Evolutionary conservation across 2,888 invertebrate genomes (phyloP).

Genomic region (Antitype chi): DNA sequence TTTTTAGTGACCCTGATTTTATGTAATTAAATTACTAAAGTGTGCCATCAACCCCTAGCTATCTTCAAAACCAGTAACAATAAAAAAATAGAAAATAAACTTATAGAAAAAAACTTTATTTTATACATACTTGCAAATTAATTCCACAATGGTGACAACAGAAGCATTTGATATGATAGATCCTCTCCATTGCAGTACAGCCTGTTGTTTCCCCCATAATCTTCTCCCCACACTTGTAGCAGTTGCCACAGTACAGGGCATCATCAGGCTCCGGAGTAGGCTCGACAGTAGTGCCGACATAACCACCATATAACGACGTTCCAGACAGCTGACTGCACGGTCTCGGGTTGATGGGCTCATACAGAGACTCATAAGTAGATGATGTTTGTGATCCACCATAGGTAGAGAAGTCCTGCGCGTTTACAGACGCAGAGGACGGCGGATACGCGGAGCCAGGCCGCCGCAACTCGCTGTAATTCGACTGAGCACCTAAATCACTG

Average conservation of each 20-base stretch:
- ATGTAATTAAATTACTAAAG: background rate
- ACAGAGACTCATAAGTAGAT: constrained; percentile 92
- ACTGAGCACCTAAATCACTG: constrained; percentile 89
- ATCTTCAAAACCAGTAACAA: background rate
- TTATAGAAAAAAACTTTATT: background rate
- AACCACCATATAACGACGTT: constrained; percentile 91
- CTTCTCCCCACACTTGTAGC: constrained; percentile 97
- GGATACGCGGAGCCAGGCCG: constrained; percentile 91
- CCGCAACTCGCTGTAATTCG: constrained; percentile 92
- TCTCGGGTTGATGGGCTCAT: constrained; percentile 92
- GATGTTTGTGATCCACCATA: constrained; percentile 91
- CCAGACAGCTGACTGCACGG: constrained; percentile 91
- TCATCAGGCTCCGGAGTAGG: constrained; percentile 94
- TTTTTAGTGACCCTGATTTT: background rate
- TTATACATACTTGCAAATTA: constrained; percentile 92
- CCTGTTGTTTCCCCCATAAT: constrained; percentile 98
- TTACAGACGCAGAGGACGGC: constrained; percentile 87
- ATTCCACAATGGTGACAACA: constrained; percentile 97
- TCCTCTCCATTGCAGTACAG: constrained; percentile 99
- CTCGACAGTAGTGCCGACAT: constrained; percentile 94
- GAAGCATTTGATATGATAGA: constrained; percentile 99
- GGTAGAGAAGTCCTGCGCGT: constrained; percentile 90
- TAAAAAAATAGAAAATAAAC: background rate
- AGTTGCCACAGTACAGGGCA: constrained; percentile 95
- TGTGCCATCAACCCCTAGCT: background rate